Conservation (phyloP, 2,888 invertebrate species). For the Chrysotoxum bicinctum region DNA sequence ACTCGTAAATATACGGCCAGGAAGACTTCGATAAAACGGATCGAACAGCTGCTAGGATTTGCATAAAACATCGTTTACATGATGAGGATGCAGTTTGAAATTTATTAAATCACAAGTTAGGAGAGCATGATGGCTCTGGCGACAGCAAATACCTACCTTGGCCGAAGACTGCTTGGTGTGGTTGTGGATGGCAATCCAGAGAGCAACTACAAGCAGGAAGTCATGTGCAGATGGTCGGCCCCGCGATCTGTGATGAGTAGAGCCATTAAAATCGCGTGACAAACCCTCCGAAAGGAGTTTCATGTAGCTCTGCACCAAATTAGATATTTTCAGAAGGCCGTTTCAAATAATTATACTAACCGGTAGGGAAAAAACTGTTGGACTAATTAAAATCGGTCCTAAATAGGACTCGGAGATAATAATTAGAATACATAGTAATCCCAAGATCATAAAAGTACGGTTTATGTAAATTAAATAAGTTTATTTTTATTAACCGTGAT, state of each 20-base stretch:
- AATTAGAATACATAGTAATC: background rate
- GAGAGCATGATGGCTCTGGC: conserved; percentile 36
- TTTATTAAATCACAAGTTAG: conserved; percentile 34
- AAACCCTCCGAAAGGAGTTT: conserved; percentile 21
- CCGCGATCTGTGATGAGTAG: conserved; percentile 11
- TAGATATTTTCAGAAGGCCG: conserved; percentile 32
- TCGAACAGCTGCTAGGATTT: conserved; percentile 58
- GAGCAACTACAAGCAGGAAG: conserved; percentile 37
- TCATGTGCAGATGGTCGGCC: conserved; percentile 37
- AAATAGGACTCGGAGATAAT: background rate
- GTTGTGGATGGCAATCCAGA: background rate
- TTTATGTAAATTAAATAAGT: background rate
- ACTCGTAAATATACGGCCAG: background rate
- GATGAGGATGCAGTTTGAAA: conserved; percentile 49
- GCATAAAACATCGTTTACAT: conserved; percentile 60
- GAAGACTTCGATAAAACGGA: conserved; percentile 26
- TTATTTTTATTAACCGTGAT: too few relatives aligned
- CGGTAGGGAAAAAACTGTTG: background rate
- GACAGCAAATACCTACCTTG: conserved; percentile 1
- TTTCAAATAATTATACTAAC: conserved; percentile 37
- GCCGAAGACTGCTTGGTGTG: background rate
- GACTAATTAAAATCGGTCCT: background rate
- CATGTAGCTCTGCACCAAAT: conserved; percentile 36
- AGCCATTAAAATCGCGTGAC: conserved; percentile 58
- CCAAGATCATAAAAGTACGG: background rate